Evolutionary conservation across 1,140 invertebrate genomes (phyloP).

Genomic region (Rhopalosiphum maidis): DNA sequence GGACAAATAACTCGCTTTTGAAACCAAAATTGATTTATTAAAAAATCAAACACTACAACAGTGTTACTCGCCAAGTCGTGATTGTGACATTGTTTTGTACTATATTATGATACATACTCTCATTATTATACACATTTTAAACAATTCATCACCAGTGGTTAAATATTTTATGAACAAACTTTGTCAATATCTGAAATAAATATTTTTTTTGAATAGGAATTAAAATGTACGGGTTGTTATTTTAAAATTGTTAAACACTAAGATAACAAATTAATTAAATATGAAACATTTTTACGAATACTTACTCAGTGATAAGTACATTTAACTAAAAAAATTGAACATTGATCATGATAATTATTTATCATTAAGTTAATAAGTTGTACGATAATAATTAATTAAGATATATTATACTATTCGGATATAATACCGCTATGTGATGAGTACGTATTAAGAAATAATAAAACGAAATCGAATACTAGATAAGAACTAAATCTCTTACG

Average conservation of each 20-base stretch:
- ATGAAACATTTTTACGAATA: background rate
- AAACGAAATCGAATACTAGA: background rate
- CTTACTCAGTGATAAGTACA: background rate
- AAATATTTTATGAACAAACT: background rate
- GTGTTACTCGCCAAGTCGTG: background rate
- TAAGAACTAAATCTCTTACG: too few relatives aligned
- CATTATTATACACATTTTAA: background rate
- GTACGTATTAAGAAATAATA: background rate
- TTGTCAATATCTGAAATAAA: background rate
- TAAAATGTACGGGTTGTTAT: background rate
- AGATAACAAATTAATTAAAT: background rate
- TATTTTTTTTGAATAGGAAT: background rate
- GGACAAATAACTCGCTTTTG: background rate
- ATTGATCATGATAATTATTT: background rate
- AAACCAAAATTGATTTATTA: background rate
- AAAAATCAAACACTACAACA: background rate
- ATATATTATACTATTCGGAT: background rate
- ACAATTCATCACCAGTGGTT: background rate
- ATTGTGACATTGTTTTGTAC: background rate
- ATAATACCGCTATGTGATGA: background rate
- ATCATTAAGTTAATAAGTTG: background rate
- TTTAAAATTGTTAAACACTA: background rate
- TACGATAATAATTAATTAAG: background rate
- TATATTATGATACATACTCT: background rate
- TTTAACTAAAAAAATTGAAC: background rate